phyloP scores from a whole-genome alignment of 2,888 invertebrate genomes.

The Heliconius ethilla region DNA sequence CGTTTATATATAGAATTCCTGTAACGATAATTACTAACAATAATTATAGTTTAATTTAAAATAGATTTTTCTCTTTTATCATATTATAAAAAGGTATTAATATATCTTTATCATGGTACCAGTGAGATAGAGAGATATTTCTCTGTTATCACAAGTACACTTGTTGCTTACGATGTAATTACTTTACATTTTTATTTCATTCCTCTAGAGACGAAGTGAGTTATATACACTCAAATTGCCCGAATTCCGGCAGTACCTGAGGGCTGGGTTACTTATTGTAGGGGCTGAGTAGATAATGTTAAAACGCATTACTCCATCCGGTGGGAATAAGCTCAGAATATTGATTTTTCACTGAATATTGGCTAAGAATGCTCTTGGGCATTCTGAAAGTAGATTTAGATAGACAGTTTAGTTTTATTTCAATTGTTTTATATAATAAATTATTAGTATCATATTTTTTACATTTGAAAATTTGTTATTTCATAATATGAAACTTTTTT shows the following conservation, averaged over 20 bases:
- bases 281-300: slow-evolving; percentile 35
- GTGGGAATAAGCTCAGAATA: slow-evolving; percentile 43
- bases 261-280: slow-evolving; percentile 25
- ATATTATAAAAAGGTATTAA: too few relatives aligned
- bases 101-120: too few relatives aligned
- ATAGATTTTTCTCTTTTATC: background rate
- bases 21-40: background rate
- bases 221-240: slow-evolving; percentile 17
- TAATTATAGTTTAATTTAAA: background rate
- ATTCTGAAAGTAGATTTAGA: slow-evolving; percentile 29
- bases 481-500: too few relatives aligned
- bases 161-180: too few relatives aligned
- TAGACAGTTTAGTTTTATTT: slow-evolving; percentile 17
- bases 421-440: background rate
- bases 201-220: background rate
- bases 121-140: too few relatives aligned
- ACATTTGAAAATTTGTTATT: too few relatives aligned
- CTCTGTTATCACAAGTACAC: background rate
- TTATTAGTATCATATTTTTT: background rate
- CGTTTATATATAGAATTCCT: background rate
- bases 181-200: slow-evolving; percentile 1
- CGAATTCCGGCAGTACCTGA: slow-evolving; percentile 25
- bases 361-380: slow-evolving; percentile 37
- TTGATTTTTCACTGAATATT: slow-evolving; percentile 43
- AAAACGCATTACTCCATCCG: slow-evolving; percentile 42